Base-by-base conservation (phyloP, 53 echinoderm and acorn worm species). In the Hippasteria phrygiana region DNA sequence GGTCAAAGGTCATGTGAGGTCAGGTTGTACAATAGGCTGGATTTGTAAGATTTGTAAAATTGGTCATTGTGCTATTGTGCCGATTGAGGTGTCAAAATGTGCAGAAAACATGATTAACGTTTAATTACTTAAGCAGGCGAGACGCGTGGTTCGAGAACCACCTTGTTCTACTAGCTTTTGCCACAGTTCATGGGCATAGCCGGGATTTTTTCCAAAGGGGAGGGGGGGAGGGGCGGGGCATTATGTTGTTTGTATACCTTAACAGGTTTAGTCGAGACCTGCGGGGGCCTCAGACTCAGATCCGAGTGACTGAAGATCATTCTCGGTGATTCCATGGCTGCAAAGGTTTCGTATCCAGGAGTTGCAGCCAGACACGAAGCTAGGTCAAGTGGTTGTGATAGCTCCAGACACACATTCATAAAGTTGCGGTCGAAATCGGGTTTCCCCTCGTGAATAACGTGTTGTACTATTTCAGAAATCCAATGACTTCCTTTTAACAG, bases 401-500 rank as follows among this genome's bases (percentile, higher is more conserved):
- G 35, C 69, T 94, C 94, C 36, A 92, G 43, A 38, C 78, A 85
- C 29, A 51, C 71, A 14, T 45, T 43, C 94, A 92, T 94, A 29
- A 48, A 74, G 4, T 43, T 71, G 2, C 94, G 89, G 70, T 94
- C 92, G 34, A 94, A 79, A 67, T 92, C 90, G 4, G 55, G 77
- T n/a, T 29, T 73, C 37, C 90, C 92, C 0, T 87, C 92, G 64
- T 83, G 62, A 17, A 67, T 73, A 43, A 94, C 63, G 17, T 77
- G 80, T 40, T 76, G 72, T 2, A 88, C 75, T 51, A 94, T 94
- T 72, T 92, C 90, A 55, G 42, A 87, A 13, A 94, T 75, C 94
- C 94, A 94, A 38, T 94, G 94, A 14, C 92, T 94, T 42, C 94
- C 94, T 94, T 66, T 37, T 34, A 26, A 26, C n/a, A 6, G 26